Evolutionary conservation across 1,140 invertebrate genomes (phyloP), one percentile per base, ranked within the genome.

Genomic region (Cotesia glomerata): DNA sequence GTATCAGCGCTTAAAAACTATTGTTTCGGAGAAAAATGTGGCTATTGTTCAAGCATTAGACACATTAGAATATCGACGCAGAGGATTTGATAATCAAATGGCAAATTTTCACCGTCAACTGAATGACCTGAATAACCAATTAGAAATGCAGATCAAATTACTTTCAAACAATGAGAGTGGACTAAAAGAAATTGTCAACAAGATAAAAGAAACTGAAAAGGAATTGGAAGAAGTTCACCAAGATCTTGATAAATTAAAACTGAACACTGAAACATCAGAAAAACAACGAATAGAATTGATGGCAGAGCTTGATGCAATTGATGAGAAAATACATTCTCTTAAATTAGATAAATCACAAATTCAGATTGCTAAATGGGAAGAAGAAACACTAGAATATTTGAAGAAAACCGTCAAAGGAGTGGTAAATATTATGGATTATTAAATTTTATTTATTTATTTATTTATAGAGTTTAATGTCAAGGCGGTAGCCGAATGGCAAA

Each of bases 361-460:
- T 85, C 91, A 94, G 13, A 87, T 95, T n/a, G 88, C 94, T 5
- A 91, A 93, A 74, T 96, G 95, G 85, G 97, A 97, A 85, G 93
- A 95, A 82, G 96, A 99, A 88, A 94, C 98, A 77, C 93, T 99
- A n/a, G 95, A 98, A 84, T 93, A 94, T 81, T 95, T 99, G 80
- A 7, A 98, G 98, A 86, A 89, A 93, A 52, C 91, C 97, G 75
- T 98, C 96, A 81, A 93, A 95, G 39, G 39, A 88, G 32, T 66
- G 72, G 39, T 13, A 11, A 51, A 9, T 32, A 32, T 61, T 61
- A 0, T 59, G 9, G 14, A 49, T 18, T 32, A 49, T 39, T n/a
- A n/a, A n/a, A n/a, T n/a, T n/a, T n/a, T n/a, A n/a, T n/a, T n/a
- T n/a, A n/a, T n/a, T n/a, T n/a, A n/a, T n/a, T n/a, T n/a, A n/a